Percentiles rank a stretch among this genome's conserved stretches.
Conservation (phyloP, 2,797 vertebrate species). For the Enteromius radiatus region DNA sequence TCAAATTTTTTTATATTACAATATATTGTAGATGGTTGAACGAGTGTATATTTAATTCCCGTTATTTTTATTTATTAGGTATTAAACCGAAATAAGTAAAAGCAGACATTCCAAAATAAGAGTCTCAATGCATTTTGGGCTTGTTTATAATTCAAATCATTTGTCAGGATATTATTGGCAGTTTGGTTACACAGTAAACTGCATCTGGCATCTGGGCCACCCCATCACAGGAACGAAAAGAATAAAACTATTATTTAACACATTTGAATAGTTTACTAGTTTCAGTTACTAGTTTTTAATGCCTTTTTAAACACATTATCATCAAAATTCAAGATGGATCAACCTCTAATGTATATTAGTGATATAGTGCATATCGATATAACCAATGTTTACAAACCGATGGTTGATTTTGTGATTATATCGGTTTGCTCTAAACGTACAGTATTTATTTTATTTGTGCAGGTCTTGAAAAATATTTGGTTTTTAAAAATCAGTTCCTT, state of each 20-base stretch:
- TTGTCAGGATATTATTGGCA: neutral
- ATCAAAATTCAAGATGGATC: neutral
- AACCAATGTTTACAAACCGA: neutral
- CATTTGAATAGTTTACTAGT: neutral
- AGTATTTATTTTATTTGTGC: neutral
- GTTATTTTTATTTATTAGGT: neutral
- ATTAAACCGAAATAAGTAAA: neutral
- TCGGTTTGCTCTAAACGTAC: neutral
- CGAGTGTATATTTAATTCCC: neutral
- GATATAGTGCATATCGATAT: no score
- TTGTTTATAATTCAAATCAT: slow-evolving; percentile 5
- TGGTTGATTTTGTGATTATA: neutral
- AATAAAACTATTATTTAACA: neutral
- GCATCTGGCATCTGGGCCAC: neutral
- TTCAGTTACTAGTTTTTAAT: neutral
- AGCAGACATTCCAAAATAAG: neutral
- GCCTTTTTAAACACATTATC: neutral
- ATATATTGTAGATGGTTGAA: neutral
- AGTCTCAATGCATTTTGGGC: neutral
- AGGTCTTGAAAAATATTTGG: neutral
- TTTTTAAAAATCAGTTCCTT: neutral
- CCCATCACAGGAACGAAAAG: neutral
- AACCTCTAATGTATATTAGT: neutral
- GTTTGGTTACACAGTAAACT: neutral
- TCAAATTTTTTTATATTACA: neutral